Base-by-base conservation (phyloP, 2,888 invertebrate species). In the Brachyptera risi region DNA sequence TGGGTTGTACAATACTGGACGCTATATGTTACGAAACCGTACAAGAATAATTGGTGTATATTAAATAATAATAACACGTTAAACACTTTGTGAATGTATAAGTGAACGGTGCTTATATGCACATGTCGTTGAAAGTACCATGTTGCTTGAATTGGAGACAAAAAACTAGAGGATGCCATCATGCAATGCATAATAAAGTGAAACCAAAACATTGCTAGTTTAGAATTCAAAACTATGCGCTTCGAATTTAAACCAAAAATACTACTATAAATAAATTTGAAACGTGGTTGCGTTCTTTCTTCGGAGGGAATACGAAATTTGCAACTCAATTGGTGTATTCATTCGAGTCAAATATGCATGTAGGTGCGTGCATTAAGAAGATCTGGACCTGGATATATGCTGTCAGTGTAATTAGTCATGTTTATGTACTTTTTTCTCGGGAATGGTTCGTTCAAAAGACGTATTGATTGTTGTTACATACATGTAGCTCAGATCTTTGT, bases 121-220 rank as follows among this genome's bases (percentile, higher is more conserved):
- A 54, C 54, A 35, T 54, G 54, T 37, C 35, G 54, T 35, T 21
- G 19, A n/a, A n/a, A n/a, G n/a, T 19, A 54, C 17, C 35, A 23
- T 54, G 37, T 54, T 54, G 54, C 19, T 21, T 19, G 37, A 54
- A 54, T 35, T 54, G 54, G 19, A 21, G 17, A 37, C 54, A 54
- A 54, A 54, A 54, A 47, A 54, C 15, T 24, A 15, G 9, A 54
- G 3, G 35, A 35, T 17, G 54, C 31, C 19, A 19, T 24, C n/a
- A 3, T 47, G 47, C 54, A 54, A 54, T 54, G 54, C 54, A 54
- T 54, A 54, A 21, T 54, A 54, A 54, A 54, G 54, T 2, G 37
- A 54, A 3, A 3, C 54, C 9, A 23, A 54, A 54, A 11, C 35
- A 54, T 54, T 54, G 7, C 37, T 9, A 35, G 5, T 35, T 35